These are phyloP conservation scores for Papilio gigon DNA, from an alignment of 2,888 invertebrate species.

Conservation along the genomic window DNA sequence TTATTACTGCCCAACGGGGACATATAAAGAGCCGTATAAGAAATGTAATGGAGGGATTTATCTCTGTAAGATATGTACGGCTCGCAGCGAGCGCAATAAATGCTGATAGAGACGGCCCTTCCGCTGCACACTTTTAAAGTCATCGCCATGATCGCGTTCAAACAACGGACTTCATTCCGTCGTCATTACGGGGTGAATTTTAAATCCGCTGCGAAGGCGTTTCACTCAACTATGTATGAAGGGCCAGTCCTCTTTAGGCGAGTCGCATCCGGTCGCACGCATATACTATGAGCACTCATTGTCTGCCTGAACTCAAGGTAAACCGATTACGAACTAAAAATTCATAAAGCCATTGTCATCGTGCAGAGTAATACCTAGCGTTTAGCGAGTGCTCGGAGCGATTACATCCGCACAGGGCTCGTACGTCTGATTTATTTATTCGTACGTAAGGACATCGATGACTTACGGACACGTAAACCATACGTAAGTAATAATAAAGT, in stretches of 20 bases:
- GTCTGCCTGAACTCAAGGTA: constrained; percentile 69
- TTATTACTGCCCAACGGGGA: constrained; percentile 71
- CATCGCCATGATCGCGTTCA: constrained; percentile 64
- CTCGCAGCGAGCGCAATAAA: constrained; percentile 43
- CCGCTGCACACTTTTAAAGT: constrained; percentile 43
- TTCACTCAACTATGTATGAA: constrained; percentile 78
- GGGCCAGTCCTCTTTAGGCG: constrained; percentile 61
- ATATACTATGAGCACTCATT: constrained; percentile 68
- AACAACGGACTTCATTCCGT: constrained; percentile 66
- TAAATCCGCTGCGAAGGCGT: constrained; percentile 68
- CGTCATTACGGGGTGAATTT: constrained; percentile 76
- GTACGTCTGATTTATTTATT: neutral
- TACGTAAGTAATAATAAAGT: too few species aligned
- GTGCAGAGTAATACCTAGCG: constrained; percentile 57
- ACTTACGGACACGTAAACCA: neutral
- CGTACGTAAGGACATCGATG: neutral
- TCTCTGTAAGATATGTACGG: constrained; percentile 55
- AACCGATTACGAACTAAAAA: constrained; percentile 77
- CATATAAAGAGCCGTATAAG: constrained; percentile 67
- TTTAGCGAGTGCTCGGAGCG: constrained; percentile 61
- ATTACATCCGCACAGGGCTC: constrained; percentile 50
- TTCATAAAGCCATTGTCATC: constrained; percentile 73
- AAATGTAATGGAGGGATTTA: constrained; percentile 60
- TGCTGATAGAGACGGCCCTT: constrained; percentile 44
- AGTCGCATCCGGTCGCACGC: constrained; percentile 69